phyloP scores from a whole-genome alignment of 1,140 invertebrate genomes.

The Kradibia gibbosae region DNA sequence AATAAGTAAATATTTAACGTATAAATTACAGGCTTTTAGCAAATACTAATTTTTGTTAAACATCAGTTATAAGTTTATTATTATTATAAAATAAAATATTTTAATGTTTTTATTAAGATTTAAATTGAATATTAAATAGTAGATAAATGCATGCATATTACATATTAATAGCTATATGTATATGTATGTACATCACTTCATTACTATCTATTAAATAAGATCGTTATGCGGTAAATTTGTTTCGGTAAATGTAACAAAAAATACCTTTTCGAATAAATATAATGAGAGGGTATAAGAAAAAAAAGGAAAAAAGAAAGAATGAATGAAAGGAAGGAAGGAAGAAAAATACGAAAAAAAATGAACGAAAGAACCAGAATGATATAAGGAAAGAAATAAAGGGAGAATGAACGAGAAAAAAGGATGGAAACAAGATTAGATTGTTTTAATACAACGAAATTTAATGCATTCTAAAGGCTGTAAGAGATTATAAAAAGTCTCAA shows the following conservation, averaged over 20 bases:
- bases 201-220: conserved; percentile 22
- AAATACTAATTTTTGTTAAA: no score
- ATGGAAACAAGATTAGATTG: not conserved
- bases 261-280: conserved; percentile 15
- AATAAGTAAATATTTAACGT: no score
- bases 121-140: not conserved
- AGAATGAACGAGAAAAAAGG: no score
- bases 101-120: not conserved
- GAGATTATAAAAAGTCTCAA: not conserved
- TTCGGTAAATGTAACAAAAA: conserved; percentile 23
- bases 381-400: not conserved
- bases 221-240: conserved; percentile 26
- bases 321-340: not conserved
- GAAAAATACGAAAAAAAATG: not conserved
- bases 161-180: not conserved
- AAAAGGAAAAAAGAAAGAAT: not conserved
- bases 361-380: not conserved
- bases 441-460: conserved; percentile 21
- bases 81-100: no score
- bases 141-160: not conserved
- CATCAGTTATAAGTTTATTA: no score
- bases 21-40: no score
- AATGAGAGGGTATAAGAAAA: not conserved
- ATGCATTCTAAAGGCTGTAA: not conserved
- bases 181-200: not conserved